Conservation (phyloP, 2,888 invertebrate species). For the Caradrina kadenii region DNA sequence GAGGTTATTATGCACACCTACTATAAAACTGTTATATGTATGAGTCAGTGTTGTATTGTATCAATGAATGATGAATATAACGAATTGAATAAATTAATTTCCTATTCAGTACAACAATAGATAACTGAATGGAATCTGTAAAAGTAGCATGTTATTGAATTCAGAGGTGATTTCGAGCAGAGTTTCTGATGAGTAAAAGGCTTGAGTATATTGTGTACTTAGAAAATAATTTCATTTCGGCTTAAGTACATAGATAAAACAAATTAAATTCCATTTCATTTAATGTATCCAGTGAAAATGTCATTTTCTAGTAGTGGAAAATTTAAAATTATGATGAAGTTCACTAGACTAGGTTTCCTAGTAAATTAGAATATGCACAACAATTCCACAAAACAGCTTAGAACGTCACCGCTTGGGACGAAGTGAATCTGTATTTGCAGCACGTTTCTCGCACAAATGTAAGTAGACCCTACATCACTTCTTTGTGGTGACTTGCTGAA, state of each 20-base stretch:
- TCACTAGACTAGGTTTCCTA: neutral
- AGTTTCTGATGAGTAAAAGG: neutral
- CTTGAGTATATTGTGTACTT: neutral
- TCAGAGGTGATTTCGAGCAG: neutral
- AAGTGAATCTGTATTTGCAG: constrained; percentile 33
- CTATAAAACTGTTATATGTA: constrained; percentile 24
- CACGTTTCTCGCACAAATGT: constrained; percentile 35
- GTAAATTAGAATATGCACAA: constrained; percentile 15
- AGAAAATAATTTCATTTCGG: neutral
- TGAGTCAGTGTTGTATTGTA: constrained; percentile 40
- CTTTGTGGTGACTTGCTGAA: constrained; percentile 12
- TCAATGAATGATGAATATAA: constrained; percentile 32
- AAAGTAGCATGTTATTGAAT: neutral
- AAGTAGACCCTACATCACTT: constrained; percentile 14
- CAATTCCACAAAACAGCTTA: constrained; percentile 21
- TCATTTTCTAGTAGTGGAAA: neutral
- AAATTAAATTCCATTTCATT: constrained; percentile 9
- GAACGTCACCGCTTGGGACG: constrained; percentile 14
- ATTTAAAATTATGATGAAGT: constrained; percentile 12
- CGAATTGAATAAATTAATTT: constrained; percentile 34
- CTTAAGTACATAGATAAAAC: neutral
- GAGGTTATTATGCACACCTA: constrained; percentile 35
- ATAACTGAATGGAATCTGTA: neutral
- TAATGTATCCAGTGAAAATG: neutral
- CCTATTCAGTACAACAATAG: constrained; percentile 18